phyloP scores from a whole-genome alignment of 2,888 invertebrate species.

The Pandemis corylana region DNA sequence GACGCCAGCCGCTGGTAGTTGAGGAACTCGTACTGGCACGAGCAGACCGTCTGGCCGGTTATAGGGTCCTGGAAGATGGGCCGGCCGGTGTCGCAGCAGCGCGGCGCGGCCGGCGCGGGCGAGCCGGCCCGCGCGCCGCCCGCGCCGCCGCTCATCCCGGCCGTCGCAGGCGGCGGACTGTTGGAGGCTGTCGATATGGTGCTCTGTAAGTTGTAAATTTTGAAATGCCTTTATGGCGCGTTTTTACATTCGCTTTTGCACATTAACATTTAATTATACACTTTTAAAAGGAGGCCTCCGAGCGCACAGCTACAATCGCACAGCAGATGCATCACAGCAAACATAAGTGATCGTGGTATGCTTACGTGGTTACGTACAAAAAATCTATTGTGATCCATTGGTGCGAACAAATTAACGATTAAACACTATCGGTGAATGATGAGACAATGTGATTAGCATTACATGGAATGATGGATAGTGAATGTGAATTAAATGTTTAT shows the following conservation, averaged over 20 bases:
- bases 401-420: conserved; percentile 47
- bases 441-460: conserved; percentile 43
- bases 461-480: conserved; percentile 58
- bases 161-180: conserved; percentile 87
- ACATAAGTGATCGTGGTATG: conserved; percentile 54
- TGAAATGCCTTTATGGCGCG: conserved; percentile 84
- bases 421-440: conserved; percentile 54
- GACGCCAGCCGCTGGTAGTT: conserved; percentile 92
- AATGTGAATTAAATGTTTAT: conserved; percentile 76
- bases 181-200: conserved; percentile 90
- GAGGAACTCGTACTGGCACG: conserved; percentile 95
- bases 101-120: conserved; percentile 82
- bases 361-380: conserved; percentile 61
- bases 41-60: conserved; percentile 95
- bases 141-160: conserved; percentile 84
- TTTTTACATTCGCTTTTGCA: conserved; percentile 79
- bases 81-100: conserved; percentile 97
- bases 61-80: conserved; percentile 95
- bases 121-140: conserved; percentile 82
- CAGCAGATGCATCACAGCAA: conserved; percentile 48
- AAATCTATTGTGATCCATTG: conserved; percentile 43
- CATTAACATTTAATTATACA: conserved; percentile 40
- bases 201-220: conserved; percentile 85
- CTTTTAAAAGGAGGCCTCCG: conserved; percentile 70
- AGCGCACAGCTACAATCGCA: conserved; percentile 73